Percentiles rank a stretch among this genome's conserved stretches.
Evolutionary conservation across 2,888 invertebrate genomes (phyloP).

Genomic region (Eilema griseolum): DNA sequence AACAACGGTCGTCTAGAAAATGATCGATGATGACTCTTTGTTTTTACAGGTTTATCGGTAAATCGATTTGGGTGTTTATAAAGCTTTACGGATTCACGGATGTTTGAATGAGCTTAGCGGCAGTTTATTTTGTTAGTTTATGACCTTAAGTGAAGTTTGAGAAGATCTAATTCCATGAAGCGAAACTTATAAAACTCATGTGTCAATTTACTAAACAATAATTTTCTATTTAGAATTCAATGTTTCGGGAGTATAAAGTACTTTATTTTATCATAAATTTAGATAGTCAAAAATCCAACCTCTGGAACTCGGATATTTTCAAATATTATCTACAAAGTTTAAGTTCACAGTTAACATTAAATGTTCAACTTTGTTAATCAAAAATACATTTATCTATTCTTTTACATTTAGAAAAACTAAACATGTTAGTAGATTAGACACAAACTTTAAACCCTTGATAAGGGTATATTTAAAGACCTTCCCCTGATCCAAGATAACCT

Average conservation of each 20-base stretch:
- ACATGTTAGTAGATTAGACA: slow-evolving; percentile 46
- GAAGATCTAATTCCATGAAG: not conserved
- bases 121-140: slow-evolving; percentile 47
- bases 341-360: slow-evolving; percentile 7
- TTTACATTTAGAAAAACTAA: slow-evolving; percentile 35
- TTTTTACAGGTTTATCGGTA: slow-evolving; percentile 79
- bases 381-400: slow-evolving; percentile 21
- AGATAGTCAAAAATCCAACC: not conserved
- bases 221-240: no score
- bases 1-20: slow-evolving; percentile 63
- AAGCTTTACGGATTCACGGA: slow-evolving; percentile 57
- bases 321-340: not conserved
- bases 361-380: slow-evolving; percentile 12
- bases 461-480: slow-evolving; percentile 60
- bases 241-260: not conserved
- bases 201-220: not conserved
- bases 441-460: slow-evolving; percentile 52
- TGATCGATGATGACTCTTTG: slow-evolving; percentile 82
- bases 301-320: not conserved
- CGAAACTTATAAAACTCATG: not conserved
- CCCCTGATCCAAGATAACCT: slow-evolving; percentile 67
- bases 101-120: slow-evolving; percentile 52
- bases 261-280: not conserved
- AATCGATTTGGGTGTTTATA: slow-evolving; percentile 67
- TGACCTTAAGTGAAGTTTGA: slow-evolving; percentile 15